Evolutionary conservation across 1,140 invertebrate genomes (phyloP), one percentile per base, ranked within the genome.

Genomic region (Drosophila nikananu): DNA sequence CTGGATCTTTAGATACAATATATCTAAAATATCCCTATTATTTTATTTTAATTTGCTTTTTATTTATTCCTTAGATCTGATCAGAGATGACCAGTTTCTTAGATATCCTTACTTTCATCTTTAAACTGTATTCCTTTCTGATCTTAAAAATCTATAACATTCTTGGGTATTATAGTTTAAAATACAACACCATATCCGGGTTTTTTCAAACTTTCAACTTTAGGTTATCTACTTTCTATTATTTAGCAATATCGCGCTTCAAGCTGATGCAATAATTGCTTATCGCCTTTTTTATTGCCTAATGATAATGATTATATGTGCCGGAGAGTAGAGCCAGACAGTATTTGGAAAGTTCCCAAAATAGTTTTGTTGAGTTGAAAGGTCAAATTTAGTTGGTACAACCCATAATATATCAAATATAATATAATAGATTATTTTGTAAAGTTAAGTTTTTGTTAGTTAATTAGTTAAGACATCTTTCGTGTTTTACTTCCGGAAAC

Each of bases 201-300:
- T 54, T 21, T 48, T 23, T 12, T 12, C 6, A 7, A 23, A 54
- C 27, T 52, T 32, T 32, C 25, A 32, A 32, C 51, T 32, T 35
- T 3, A 17, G 52, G 52, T 37, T 55, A 37, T 32, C 19, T 17
- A 23, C 32, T 37, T 55, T 55, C 32, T 55, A 55, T 21, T 55
- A 55, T 23, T 23, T 42, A 23, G 3, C 19, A 23, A 61, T 25
- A 30, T 42, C 5, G 13, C 15, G 19, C 19, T 3, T 25, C 1
- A 2, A 21, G 55, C 62, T 58, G 55, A 58, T 58, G 55, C 35
- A 39, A 58, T 58, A 58, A 25, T 41, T 39, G 21, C 55, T 61
- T 42, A 60, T 42, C 35, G 25, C 27, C 58, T 23, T 21, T 15
- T 23, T 42, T 23, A 58, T 3, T 32, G 19, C n/a, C 30, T 5